Evolutionary conservation across 2,888 invertebrate genomes (phyloP), one percentile per base, ranked within the genome.

Genomic region (Aromia moschata): DNA sequence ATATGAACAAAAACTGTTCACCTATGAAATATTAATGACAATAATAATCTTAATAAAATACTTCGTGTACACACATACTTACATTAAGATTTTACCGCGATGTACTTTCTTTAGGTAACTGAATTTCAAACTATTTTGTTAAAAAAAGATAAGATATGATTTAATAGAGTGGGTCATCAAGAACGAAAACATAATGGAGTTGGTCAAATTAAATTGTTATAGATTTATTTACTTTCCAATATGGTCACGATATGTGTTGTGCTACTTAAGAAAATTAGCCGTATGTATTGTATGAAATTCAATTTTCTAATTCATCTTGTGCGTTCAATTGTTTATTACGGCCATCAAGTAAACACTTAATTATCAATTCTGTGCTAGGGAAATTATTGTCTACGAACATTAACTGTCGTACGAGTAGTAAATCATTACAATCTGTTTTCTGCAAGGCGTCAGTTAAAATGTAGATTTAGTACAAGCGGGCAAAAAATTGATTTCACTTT

Each of bases 171-270:
- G 25, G 49, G 49, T 49, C 49, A 49, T 25, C 38, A 49, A 49
- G 49, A 38, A 49, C 25, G 49, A 49, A 49, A 49, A 38, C 36
- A 17, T 17, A 20, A 33, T 10, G 15, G 36, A 30, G 30, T 45
- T 40, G 38, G n/a, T 49, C 38, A 49, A 38, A 40, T 30, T 25
- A 38, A 49, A 49, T 49, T 49, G 38, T 38, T 49, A 49, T 49
- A 40, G 38, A 38, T 45, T 55, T 55, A 45, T 55, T 55, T 25
- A 55, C 54, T 55, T 55, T 55, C 54, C 18, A 55, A 55, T 55
- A 37, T 38, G 16, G 15, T 25, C 45, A 37, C 25, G 37, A 38
- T 15, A 37, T 45, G 44, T 36, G 53, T 53, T 36, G 54, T 38
- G 36, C 54, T 38, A 55, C 54, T 55, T 54, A 14, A 25, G 20